Evolutionary conservation across 2,797 vertebrate species (phyloP).

Genomic region (Schizothorax lantsangensis): DNA sequence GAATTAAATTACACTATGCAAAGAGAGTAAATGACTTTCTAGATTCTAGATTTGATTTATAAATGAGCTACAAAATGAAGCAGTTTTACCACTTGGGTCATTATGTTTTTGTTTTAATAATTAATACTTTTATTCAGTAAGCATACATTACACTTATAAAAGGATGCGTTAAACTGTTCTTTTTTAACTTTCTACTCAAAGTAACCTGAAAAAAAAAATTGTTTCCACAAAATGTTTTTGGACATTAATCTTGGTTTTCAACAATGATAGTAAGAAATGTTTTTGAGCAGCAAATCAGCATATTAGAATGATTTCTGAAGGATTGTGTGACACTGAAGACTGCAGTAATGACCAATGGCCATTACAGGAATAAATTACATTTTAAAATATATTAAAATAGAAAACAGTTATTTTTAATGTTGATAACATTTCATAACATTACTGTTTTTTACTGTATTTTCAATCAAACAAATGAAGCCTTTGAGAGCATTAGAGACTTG

Average conservation of each 20-base stretch:
- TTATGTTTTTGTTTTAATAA: too few relatives aligned
- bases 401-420: not conserved
- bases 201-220: too few relatives aligned
- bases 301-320: not conserved
- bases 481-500: not conserved
- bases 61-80: not conserved
- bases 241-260: not conserved
- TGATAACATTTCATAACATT: not conserved
- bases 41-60: not conserved
- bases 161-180: too few relatives aligned
- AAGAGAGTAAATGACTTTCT: not conserved
- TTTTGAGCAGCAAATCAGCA: not conserved
- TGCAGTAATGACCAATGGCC: not conserved
- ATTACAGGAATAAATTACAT: not conserved
- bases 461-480: not conserved
- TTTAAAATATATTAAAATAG: not conserved
- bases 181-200: too few relatives aligned
- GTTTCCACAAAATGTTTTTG: too few relatives aligned
- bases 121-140: too few relatives aligned
- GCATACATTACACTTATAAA: too few relatives aligned
- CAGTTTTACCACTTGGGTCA: too few relatives aligned
- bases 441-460: not conserved
- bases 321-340: not conserved
- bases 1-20: not conserved
- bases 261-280: not conserved